Conservation (phyloP, 2,797 vertebrate genomes). For the Chaetophractus vellerosus region DNA sequence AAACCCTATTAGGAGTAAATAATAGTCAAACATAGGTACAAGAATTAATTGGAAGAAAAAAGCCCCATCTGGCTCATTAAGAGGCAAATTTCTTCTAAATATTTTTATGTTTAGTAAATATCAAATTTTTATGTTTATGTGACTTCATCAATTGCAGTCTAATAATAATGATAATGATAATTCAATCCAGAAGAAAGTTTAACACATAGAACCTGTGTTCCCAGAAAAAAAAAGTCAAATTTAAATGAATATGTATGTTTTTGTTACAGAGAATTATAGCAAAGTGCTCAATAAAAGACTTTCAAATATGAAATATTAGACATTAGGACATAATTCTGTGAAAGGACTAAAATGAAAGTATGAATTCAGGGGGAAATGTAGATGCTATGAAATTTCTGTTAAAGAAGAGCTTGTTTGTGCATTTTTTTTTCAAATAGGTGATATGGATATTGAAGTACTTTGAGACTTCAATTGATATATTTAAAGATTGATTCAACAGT, state of each 20-base stretch:
- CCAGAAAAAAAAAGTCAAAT: background rate
- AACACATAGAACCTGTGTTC: background rate
- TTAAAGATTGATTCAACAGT: constrained; percentile 37
- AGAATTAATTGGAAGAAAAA: constrained; percentile 49
- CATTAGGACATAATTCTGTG: constrained; percentile 52
- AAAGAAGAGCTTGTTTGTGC: background rate
- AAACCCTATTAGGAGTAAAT: constrained; percentile 19
- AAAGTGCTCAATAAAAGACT: background rate
- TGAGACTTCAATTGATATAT: constrained; percentile 34
- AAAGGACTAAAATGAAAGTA: background rate
- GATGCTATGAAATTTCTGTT: background rate
- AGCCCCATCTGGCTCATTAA: background rate
- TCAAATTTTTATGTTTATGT: constrained; percentile 10
- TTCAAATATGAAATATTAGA: constrained; percentile 45
- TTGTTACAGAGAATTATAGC: constrained; percentile 37
- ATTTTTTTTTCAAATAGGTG: constrained; percentile 69
- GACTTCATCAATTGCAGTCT: constrained; percentile 37
- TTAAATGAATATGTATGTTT: constrained; percentile 3
- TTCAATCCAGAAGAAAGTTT: constrained; percentile 54
- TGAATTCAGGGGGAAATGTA: constrained; percentile 42
- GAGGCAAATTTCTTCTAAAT: constrained; percentile 33
- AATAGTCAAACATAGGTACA: constrained; percentile 30
- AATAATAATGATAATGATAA: constrained; percentile 27
- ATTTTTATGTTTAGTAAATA: constrained; percentile 49
- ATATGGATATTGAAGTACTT: constrained; percentile 52